Conservation (phyloP, 2,888 invertebrate genomes). For the Lasioglossum zephyrum region DNA sequence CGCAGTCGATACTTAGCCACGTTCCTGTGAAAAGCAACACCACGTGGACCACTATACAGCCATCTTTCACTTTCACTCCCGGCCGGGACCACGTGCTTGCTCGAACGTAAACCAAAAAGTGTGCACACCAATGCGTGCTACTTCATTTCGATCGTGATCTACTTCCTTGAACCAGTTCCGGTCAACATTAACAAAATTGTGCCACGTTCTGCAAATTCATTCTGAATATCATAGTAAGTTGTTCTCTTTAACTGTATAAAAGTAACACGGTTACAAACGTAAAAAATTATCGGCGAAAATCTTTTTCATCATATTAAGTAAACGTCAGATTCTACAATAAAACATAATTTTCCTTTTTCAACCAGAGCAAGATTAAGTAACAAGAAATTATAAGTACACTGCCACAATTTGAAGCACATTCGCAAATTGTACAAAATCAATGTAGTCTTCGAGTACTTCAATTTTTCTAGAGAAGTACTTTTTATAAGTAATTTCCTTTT, state of each 20-base stretch:
- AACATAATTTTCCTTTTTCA: neutral
- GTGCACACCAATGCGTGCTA: neutral
- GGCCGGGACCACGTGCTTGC: conserved; percentile 65
- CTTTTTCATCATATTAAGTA: neutral
- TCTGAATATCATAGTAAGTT: neutral
- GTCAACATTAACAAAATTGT: neutral
- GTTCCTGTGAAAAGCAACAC: conserved; percentile 55
- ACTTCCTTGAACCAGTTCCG: neutral
- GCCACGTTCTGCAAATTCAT: neutral
- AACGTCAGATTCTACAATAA: neutral
- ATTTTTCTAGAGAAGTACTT: neutral
- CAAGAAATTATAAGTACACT: neutral
- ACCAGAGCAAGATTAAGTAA: neutral
- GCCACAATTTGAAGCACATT: neutral
- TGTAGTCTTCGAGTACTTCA: neutral
- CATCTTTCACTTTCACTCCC: conserved; percentile 76
- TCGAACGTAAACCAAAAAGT: conserved; percentile 50
- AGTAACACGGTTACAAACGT: neutral
- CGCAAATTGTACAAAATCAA: neutral
- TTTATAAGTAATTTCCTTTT: neutral
- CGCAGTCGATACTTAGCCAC: conserved; percentile 54
- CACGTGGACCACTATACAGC: conserved; percentile 69
- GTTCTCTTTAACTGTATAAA: neutral
- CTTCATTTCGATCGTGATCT: conserved; percentile 11
- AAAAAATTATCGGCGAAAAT: neutral